Base-by-base conservation (phyloP, 2,888 invertebrate genomes). In the Lasioglossum calceatum region DNA sequence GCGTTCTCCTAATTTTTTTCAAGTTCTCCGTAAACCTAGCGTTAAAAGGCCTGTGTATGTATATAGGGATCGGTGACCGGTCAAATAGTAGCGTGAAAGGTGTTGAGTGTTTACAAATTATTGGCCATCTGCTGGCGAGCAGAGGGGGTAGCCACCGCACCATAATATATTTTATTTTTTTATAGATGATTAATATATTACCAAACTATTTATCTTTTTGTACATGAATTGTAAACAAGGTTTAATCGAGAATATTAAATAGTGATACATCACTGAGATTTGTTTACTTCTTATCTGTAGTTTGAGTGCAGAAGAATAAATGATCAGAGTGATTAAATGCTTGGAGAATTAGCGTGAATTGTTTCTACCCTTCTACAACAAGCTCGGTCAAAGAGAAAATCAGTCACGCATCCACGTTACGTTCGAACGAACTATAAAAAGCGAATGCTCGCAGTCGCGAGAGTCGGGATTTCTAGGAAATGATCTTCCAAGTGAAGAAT, bases 201-300 rank as follows among this genome's bases (percentile, higher is more conserved):
- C 39, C 44, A 67, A 14, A 70, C 42, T 82, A 82, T 83, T 83
- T 83, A 80, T 80, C 75, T 80, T 80, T 64, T 75, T 75, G 0
- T 61, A 77, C 16, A 10, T 23, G 39, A n/a, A 39, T 23, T 50
- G 27, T 32, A 27, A 47, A 36, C 47, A 7, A n/a, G n/a, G 64
- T 7, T 27, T 27, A 19, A 27, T 76, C 27, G 58, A 47, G 58
- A 14, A 73, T 50, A 74, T 27, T 36, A 36, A 23, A n/a, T 64
- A 79, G 44, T 19, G n/a, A 8, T 16, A 27, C 12, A 61, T 73
- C 47, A n/a, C n/a, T 27, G n/a, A 47, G 47, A 19, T 42, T 44
- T 19, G 42, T 76, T 36, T 23, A 19, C 73, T 74, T n/a, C n/a
- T n/a, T 23, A 47, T 27, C 4, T 12, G 36, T 10, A 16, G 14